Percentiles rank a stretch among this genome's conserved stretches.
Evolutionary conservation across 1,140 invertebrate species (phyloP).

Genomic region (Drosophila ficusphila): DNA sequence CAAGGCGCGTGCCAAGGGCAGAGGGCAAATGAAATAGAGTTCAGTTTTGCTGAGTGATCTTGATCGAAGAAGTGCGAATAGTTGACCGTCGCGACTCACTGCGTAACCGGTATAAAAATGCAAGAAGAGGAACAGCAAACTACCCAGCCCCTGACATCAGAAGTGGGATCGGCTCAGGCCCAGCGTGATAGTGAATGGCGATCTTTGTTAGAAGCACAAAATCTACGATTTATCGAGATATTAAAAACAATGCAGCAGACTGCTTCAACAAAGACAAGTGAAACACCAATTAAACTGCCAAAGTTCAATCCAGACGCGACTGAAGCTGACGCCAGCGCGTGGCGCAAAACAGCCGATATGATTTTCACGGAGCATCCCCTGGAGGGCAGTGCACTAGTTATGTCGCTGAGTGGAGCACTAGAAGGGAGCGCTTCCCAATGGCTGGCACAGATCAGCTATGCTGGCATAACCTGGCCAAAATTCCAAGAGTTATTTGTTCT

Average conservation of each 20-base stretch:
- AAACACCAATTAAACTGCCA: too few relatives aligned
- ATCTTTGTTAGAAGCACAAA: background rate
- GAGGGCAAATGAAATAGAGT: background rate
- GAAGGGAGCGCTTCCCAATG: too few relatives aligned
- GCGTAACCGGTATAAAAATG: constrained; percentile 4
- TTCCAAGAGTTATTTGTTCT: background rate
- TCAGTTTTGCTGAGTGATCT: background rate
- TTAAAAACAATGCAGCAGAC: background rate
- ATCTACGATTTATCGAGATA: constrained; percentile 3
- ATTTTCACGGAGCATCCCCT: too few relatives aligned
- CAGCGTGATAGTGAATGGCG: constrained; percentile 1
- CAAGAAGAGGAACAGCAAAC: background rate
- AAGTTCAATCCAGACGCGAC: too few relatives aligned
- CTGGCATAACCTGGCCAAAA: constrained; percentile 1
- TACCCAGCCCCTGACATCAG: background rate
- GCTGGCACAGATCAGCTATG: too few relatives aligned
- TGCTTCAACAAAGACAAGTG: too few relatives aligned
- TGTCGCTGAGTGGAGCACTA: too few relatives aligned
- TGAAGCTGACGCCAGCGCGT: constrained; percentile 5
- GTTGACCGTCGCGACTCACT: too few relatives aligned
- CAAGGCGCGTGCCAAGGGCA: background rate
- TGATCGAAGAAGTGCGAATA: background rate
- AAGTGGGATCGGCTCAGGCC: constrained; percentile 1
- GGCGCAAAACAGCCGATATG: constrained; percentile 1
- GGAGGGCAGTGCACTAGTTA: too few relatives aligned